Evolutionary conservation across 2,113 vertebrate species (phyloP).

Genomic region (Trichechus manatus): DNA sequence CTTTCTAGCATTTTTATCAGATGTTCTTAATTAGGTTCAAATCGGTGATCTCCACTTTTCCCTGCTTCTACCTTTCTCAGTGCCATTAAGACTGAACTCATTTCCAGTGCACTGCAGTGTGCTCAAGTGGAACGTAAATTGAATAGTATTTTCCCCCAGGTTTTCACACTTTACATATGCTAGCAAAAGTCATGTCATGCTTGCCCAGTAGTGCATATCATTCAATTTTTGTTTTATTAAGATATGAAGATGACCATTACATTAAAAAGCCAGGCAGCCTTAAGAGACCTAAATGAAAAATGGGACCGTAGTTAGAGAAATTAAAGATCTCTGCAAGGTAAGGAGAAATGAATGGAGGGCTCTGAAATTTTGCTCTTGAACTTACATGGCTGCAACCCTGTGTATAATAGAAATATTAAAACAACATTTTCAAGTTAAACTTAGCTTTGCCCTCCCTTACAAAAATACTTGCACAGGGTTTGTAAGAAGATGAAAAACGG

Average conservation of each 20-base stretch:
- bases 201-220: conserved; percentile 86
- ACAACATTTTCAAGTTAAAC: conserved; percentile 57
- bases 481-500: conserved; percentile 31
- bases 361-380: conserved; percentile 40
- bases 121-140: conserved; percentile 85
- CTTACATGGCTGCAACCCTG: conserved; percentile 43
- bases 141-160: conserved; percentile 85
- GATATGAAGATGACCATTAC: conserved; percentile 85
- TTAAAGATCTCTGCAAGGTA: conserved; percentile 65
- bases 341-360: conserved; percentile 27
- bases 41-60: conserved; percentile 86
- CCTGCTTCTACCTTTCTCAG: conserved; percentile 78
- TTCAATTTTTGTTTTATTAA: conserved; percentile 90
- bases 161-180: conserved; percentile 87
- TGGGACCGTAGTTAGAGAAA: conserved; percentile 63
- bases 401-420: conserved; percentile 26
- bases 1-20: conserved; percentile 86
- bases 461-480: conserved; percentile 9
- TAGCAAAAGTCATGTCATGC: conserved; percentile 83
- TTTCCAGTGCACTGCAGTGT: conserved; percentile 77
- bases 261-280: conserved; percentile 76
- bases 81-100: conserved; percentile 81
- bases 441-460: background rate
- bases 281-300: conserved; percentile 76
- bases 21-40: conserved; percentile 89